Percentiles rank a stretch among this genome's conserved stretches.
Conservation (phyloP, 2,888 invertebrate genomes). For the Tetropium fuscum region DNA sequence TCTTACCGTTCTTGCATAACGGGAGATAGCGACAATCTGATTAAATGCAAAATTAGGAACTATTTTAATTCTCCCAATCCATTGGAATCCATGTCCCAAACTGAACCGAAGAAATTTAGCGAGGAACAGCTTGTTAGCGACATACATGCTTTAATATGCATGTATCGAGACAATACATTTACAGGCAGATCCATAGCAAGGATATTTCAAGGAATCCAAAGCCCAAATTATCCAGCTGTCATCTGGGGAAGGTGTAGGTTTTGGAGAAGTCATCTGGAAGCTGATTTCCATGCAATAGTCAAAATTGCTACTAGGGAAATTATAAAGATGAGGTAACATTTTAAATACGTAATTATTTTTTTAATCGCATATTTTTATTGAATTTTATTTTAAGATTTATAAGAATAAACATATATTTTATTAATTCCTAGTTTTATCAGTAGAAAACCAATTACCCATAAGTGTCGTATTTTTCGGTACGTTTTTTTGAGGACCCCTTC, state of each 20-base stretch:
- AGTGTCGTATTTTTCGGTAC: too few species aligned
- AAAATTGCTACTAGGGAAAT: constrained; percentile 76
- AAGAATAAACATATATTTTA: constrained; percentile 3
- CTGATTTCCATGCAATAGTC: constrained; percentile 85
- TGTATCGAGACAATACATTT: constrained; percentile 86
- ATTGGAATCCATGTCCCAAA: constrained; percentile 59
- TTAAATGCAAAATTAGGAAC: constrained; percentile 80
- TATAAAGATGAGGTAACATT: constrained; percentile 52
- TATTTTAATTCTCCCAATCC: constrained; percentile 79
- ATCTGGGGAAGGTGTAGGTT: constrained; percentile 91
- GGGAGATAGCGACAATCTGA: constrained; percentile 42
- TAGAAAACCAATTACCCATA: too few species aligned
- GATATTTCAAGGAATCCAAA: constrained; percentile 94
- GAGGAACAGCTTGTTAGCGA: constrained; percentile 77
- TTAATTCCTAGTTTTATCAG: constrained; percentile 11
- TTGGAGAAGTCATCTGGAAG: constrained; percentile 87
- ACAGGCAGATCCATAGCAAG: constrained; percentile 87
- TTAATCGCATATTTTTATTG: constrained; percentile 15
- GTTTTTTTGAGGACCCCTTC: too few species aligned
- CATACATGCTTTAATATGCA: constrained; percentile 77
- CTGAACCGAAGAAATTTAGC: constrained; percentile 60
- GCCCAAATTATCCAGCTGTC: constrained; percentile 92
- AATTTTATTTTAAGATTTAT: constrained; percentile 9
- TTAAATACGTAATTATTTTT: neutral
- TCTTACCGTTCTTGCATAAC: constrained; percentile 59